These are phyloP conservation scores for Dipodomys spectabilis DNA, from an alignment of 2,113 vertebrate genomes.

Conservation along the genomic window DNA sequence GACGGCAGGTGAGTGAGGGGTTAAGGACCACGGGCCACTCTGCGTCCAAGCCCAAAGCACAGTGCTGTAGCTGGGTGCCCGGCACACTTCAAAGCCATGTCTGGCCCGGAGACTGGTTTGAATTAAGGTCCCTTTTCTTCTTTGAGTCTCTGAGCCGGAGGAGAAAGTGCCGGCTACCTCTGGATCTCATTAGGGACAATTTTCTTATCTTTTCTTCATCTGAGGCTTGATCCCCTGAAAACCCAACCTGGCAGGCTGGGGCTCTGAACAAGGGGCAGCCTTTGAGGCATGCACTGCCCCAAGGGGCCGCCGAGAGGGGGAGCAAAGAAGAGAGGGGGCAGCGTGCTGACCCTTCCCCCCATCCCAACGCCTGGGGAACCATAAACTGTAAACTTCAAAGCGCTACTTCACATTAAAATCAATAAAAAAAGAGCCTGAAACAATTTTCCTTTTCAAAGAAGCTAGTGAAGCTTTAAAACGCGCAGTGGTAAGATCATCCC, in stretches of 20 bases:
- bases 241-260: conserved; percentile 92
- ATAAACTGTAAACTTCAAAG: conserved; percentile 89
- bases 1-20: background rate
- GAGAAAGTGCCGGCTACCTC: conserved; percentile 91
- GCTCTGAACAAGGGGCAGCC: conserved; percentile 89
- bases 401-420: conserved; percentile 83
- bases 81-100: conserved; percentile 94
- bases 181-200: conserved; percentile 96
- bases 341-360: conserved; percentile 82
- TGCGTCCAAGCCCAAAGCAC: conserved; percentile 68
- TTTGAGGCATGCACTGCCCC: conserved; percentile 86
- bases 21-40: conserved; percentile 59
- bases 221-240: conserved; percentile 91
- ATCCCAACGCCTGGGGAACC: conserved; percentile 74
- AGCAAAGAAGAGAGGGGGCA: conserved; percentile 37
- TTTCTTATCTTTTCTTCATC: conserved; percentile 96
- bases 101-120: conserved; percentile 92
- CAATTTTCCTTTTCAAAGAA: conserved; percentile 79
- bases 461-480: conserved; percentile 75
- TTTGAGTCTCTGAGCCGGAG: conserved; percentile 90
- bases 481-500: conserved; percentile 73
- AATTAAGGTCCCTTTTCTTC: conserved; percentile 93
- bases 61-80: conserved; percentile 66
- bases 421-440: conserved; percentile 67
- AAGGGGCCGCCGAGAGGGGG: conserved; percentile 62